Conservation (phyloP, 2,113 vertebrate genomes). For the Eurystomus gularis region DNA sequence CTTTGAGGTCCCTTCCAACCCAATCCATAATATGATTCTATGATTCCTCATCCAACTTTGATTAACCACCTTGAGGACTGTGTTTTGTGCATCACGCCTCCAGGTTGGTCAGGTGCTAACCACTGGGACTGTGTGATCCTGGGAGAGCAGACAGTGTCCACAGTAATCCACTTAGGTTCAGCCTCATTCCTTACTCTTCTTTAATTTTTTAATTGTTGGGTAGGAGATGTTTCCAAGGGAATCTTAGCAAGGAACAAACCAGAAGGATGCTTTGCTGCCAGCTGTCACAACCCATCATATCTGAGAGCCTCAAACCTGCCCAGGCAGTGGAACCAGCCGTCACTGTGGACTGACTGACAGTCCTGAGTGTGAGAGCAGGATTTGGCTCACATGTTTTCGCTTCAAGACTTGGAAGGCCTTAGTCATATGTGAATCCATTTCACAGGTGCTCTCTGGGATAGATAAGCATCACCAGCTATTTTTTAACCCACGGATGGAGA, state of each 20-base stretch:
- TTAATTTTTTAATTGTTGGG: background rate
- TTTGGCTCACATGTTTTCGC: background rate
- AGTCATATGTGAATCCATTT: background rate
- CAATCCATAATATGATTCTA: too few relatives aligned
- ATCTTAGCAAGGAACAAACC: background rate
- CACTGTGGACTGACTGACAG: accelerated
- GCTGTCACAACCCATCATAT: background rate
- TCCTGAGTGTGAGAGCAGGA: background rate
- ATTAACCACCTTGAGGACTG: background rate
- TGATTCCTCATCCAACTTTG: background rate
- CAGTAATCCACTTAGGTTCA: background rate
- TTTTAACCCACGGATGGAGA: background rate
- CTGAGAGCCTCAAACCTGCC: background rate
- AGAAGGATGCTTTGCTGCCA: background rate
- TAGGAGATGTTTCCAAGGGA: background rate
- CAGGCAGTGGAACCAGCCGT: accelerated
- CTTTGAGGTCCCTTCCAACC: too few relatives aligned
- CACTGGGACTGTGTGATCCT: background rate
- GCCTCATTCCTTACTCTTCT: background rate
- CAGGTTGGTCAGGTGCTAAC: accelerated
- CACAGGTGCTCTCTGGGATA: background rate
- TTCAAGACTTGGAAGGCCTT: background rate
- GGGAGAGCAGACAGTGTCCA: background rate
- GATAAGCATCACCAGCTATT: background rate
- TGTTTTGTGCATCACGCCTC: background rate